A percentile compares a stretch with the other conserved stretches of the same genome.
Evolutionary conservation across 2,888 invertebrate genomes (phyloP).

Genomic region (Pharmacophagus antenor): DNA sequence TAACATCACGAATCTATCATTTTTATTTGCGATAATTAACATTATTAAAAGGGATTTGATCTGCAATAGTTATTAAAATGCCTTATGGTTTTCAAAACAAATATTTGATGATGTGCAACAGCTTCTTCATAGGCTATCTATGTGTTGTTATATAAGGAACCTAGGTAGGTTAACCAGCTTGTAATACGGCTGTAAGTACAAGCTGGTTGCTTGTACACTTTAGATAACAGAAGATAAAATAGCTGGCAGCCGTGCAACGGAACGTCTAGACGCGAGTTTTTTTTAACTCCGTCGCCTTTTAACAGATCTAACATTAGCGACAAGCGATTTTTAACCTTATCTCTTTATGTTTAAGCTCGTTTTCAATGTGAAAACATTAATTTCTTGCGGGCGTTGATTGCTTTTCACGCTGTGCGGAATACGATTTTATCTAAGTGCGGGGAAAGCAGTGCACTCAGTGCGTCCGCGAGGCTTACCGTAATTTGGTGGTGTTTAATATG

Average conservation of each 20-base stretch:
- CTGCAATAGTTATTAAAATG: too few relatives aligned
- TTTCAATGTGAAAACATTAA: constrained; percentile 6
- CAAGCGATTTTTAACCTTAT: constrained; percentile 40
- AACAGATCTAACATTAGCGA: not conserved
- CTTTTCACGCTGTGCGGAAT: constrained; percentile 57
- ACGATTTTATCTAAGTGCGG: constrained; percentile 58
- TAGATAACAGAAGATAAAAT: constrained; percentile 38
- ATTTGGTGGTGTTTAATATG: constrained; percentile 36
- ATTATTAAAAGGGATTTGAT: too few relatives aligned
- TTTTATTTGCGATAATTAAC: too few relatives aligned
- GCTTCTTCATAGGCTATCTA: too few relatives aligned
- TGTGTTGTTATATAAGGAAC: too few relatives aligned
- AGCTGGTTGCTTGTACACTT: constrained; percentile 21
- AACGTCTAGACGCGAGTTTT: constrained; percentile 42
- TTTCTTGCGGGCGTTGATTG: constrained; percentile 46
- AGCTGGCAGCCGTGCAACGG: constrained; percentile 45
- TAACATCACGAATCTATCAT: too few relatives aligned
- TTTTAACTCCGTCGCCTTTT: constrained; percentile 25
- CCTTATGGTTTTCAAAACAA: too few relatives aligned
- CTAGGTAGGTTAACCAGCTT: too few relatives aligned
- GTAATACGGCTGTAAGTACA: not conserved
- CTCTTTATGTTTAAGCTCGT: constrained; percentile 31
- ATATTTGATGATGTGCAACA: too few relatives aligned
- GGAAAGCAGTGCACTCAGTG: constrained; percentile 52
- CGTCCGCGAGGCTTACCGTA: constrained; percentile 43